phyloP scores from a whole-genome alignment of 2,797 vertebrate genomes.

The Monodelphis domestica region DNA sequence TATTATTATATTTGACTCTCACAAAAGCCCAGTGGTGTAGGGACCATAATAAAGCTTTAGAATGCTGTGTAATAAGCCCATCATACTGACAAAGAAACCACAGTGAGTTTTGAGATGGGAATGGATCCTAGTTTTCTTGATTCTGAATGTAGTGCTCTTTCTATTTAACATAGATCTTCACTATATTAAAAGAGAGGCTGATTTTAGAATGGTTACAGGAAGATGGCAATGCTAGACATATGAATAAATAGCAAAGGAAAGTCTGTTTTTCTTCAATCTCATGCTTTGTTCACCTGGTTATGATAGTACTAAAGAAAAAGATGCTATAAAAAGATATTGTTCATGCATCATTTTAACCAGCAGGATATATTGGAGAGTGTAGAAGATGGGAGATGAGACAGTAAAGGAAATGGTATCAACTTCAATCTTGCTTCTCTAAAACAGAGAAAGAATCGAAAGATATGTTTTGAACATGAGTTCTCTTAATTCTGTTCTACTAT shows the following conservation, averaged over 20 bases:
- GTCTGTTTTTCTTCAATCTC: constrained; percentile 24
- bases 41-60: background rate
- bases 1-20: background rate
- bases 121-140: background rate
- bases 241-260: background rate
- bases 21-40: background rate
- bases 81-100: background rate
- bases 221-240: constrained; percentile 28
- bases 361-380: background rate
- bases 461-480: constrained; percentile 51
- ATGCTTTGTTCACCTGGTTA: constrained; percentile 16
- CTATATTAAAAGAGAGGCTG: background rate
- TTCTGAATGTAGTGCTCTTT: background rate
- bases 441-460: constrained; percentile 26
- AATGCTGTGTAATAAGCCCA: background rate
- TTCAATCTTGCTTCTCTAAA: constrained; percentile 25
- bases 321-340: background rate
- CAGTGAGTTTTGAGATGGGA: background rate
- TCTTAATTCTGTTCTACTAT: constrained; percentile 56
- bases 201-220: background rate
- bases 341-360: background rate
- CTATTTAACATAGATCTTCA: background rate
- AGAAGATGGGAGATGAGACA: background rate
- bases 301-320: constrained; percentile 36
- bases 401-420: constrained; percentile 12